Base-by-base conservation (phyloP, 2,888 invertebrate genomes). In the Drosophila vallismaia region DNA sequence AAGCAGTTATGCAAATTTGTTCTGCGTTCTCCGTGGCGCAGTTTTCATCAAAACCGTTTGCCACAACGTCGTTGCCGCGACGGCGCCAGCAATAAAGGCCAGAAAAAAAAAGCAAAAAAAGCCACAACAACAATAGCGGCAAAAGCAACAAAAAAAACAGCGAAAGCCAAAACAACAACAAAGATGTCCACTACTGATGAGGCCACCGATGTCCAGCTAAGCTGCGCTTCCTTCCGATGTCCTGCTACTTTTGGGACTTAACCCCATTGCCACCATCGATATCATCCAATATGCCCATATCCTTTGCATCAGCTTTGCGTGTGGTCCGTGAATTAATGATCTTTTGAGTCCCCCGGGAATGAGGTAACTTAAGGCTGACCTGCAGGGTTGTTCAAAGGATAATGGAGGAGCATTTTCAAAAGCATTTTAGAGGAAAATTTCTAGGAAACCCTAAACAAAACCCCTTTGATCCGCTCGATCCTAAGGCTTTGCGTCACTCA, bases 1-100 rank as follows among this genome's bases (percentile, higher is more conserved):
- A 63, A 82, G 76, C 88, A 79, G 86, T 78, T 79, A 86, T 78
- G 83, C 86, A 86, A 88, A 83, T 88, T 80, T 87, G 80, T 76
- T 79, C 77, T 64, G 67, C 71, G 69, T 45, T 49, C 71, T 38
- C 45, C 74, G 73, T 71, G 60, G 79, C 85, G 77, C 73, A 78
- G 85, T 83, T 84, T 70, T 86, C 87, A 83, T 86, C 87, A 83
- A 81, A 86, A 81, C 64, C 64, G 52, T 62, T 79, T 86, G 74
- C 75, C 87, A 77, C 84, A 66, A 62, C 70, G 68, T 62, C 71
- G 50, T 54, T 52, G 42, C 31, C 51, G 54, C 62, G 56, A 49
- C 40, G 54, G 54, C 57, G 57, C 50, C 81, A 62, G 71, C 81
- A 64, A 66, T 64, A 83, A 75, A 75, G 66, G 46, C 58, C 50